phyloP scores from a whole-genome alignment of 1,140 invertebrate species.

The Colletes gigas region DNA sequence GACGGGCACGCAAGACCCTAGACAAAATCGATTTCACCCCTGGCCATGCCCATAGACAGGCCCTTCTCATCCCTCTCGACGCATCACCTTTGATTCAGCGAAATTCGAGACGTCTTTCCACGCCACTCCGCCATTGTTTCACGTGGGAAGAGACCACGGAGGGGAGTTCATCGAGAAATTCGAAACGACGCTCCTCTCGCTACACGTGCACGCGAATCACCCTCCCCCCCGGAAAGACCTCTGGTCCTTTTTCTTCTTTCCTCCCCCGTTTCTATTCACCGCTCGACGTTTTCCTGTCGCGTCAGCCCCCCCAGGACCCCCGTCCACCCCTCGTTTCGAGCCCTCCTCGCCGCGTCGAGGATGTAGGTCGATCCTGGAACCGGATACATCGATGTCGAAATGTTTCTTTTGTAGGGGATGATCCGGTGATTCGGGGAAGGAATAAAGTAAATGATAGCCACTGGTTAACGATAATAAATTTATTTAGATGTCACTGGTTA shows the following conservation, averaged over 20 bases:
- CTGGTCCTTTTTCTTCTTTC: constrained; percentile 22
- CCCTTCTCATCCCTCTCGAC: constrained; percentile 23
- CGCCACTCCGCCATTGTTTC: constrained; percentile 78
- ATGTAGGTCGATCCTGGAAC: no score
- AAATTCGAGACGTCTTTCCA: constrained; percentile 80
- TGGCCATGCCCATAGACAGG: constrained; percentile 47
- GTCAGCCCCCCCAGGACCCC: neutral
- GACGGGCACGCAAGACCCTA: constrained; percentile 62
- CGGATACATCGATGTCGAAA: no score
- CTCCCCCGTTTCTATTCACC: constrained; percentile 8
- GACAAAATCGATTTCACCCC: constrained; percentile 76
- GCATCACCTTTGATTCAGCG: constrained; percentile 79
- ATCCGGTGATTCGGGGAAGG: no score
- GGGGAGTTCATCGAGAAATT: constrained; percentile 76
- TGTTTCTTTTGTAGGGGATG: no score
- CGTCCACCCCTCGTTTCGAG: no score
- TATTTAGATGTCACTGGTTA: no score
- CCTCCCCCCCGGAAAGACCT: neutral
- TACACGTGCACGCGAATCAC: no score
- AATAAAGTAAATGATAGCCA: no score
- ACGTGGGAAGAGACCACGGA: constrained; percentile 67
- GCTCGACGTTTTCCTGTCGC: constrained; percentile 22
- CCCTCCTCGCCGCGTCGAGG: no score
- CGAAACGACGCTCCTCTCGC: constrained; percentile 65
- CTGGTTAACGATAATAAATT: no score